Evolutionary conservation across 1,140 invertebrate species (phyloP), one percentile per base, ranked within the genome.

Genomic region (Eriocheir sinensis): DNA sequence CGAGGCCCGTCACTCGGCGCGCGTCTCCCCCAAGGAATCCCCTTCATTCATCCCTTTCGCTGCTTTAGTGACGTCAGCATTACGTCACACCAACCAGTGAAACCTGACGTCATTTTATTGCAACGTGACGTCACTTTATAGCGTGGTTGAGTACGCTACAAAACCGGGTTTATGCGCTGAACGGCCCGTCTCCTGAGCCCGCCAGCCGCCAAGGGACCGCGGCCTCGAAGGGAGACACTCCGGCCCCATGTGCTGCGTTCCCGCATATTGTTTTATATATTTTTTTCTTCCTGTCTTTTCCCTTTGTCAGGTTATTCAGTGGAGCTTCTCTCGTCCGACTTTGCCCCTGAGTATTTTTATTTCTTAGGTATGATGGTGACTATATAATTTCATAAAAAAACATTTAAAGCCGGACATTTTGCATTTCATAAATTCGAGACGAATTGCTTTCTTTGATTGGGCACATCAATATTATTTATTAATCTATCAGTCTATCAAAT

Each of bases 71-170:
- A 94, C 93, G 93, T 94, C 93, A 94, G 15, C 44, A 91, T 91
- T 94, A 94, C 93, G 93, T 94, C 93, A 94, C 72, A 40, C 48
- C 83, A 94, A 91, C 93, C 93, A 94, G 93, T 60, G 53, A 94
- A 94, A 94, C 93, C 90, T 94, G 89, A 94, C 93, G 93, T 94
- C 93, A 94, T 94, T 94, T 94, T 94, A 94, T 94, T 94, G 93
- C 93, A 92, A 88, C 21, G 89, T 94, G 93, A 94, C 93, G 93
- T 94, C 93, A 94, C 81, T 94, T 94, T 94, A 94, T 94, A 94
- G 93, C 93, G 81, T 92, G 89, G 93, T 91, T 94, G 93, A 94
- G 93, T 94, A 94, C 93, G 86, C 93, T 94, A 94, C 93, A 94
- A 89, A 94, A 94, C 79, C 93, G 89, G 93, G 93, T 94, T 94